Evolutionary conservation across 2,888 invertebrate species (phyloP).

Genomic region (Drosophila anceps): DNA sequence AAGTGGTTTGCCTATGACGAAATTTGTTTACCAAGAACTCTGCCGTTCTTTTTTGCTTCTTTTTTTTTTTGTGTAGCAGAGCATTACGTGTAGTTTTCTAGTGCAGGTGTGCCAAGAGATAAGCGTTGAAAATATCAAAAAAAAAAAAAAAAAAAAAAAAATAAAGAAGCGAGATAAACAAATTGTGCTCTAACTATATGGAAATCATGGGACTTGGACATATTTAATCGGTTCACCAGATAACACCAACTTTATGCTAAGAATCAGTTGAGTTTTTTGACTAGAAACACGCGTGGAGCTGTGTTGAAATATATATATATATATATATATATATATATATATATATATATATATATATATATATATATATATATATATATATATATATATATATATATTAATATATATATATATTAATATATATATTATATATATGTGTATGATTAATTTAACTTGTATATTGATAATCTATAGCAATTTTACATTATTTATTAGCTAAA

Average conservation of each 20-base stretch:
- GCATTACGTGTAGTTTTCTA: constrained; percentile 11
- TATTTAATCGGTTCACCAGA: constrained; percentile 35
- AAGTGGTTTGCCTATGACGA: constrained; percentile 61
- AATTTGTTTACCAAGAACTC: constrained; percentile 58
- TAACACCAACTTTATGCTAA: constrained; percentile 4
- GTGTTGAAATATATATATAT: not conserved
- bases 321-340: not conserved
- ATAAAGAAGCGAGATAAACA: constrained; percentile 58
- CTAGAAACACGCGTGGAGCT: not conserved
- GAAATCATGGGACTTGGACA: constrained; percentile 63
- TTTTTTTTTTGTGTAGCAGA: constrained; percentile 1
- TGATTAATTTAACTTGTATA: too few species aligned
- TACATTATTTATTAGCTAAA: not conserved
- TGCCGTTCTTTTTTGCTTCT: not conserved
- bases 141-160: too few species aligned
- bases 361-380: not conserved
- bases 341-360: too few species aligned
- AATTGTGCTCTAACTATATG: constrained; percentile 50
- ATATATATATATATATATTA: not conserved
- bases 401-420: too few species aligned
- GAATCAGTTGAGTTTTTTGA: not conserved
- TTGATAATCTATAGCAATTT: not conserved
- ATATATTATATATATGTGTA: too few species aligned
- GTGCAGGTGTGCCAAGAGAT: constrained; percentile 48
- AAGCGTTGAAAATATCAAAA: constrained; percentile 19